A percentile compares a stretch with the other conserved stretches of the same genome.
These are phyloP conservation scores for Hemichromis elongatus DNA, from an alignment of 2,113 vertebrate species.

Conservation along the genomic window DNA sequence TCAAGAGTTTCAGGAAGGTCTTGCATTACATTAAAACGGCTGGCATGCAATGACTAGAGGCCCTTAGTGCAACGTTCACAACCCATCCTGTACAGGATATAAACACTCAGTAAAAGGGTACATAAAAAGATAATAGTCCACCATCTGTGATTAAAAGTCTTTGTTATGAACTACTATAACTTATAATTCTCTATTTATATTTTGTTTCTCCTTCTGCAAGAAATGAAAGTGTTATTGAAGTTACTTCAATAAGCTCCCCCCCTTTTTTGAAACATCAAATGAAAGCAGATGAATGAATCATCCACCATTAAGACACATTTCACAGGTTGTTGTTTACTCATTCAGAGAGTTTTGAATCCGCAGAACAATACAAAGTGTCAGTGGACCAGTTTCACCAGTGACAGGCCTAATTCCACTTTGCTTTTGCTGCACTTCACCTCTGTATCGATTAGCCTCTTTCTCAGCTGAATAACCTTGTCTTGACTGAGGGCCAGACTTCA, in stretches of 20 bases:
- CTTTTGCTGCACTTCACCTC: neutral
- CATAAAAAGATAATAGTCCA: neutral
- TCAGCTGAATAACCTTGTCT: neutral
- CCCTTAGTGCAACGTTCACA: slow-evolving; percentile 17
- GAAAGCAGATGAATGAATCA: neutral
- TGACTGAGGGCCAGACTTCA: neutral
- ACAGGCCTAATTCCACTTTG: neutral
- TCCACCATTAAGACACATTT: neutral
- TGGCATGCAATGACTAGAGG: slow-evolving; percentile 41
- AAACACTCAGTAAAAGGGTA: slow-evolving; percentile 3
- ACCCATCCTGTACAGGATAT: neutral
- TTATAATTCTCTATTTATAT: neutral
- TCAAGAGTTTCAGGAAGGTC: slow-evolving; percentile 62
- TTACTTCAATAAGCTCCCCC: neutral
- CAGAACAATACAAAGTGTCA: neutral
- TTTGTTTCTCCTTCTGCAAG: neutral
- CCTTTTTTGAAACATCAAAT: neutral
- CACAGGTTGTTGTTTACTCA: neutral
- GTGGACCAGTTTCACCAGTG: neutral
- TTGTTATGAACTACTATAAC: neutral
- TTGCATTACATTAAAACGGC: slow-evolving; percentile 45
- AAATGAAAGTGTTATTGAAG: neutral
- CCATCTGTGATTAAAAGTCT: slow-evolving; percentile 2
- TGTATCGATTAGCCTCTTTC: neutral
- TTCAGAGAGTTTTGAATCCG: neutral